Evolutionary conservation across 1,140 invertebrate species (phyloP), one percentile per base, ranked within the genome.

Genomic region (Octopus sinensis): DNA sequence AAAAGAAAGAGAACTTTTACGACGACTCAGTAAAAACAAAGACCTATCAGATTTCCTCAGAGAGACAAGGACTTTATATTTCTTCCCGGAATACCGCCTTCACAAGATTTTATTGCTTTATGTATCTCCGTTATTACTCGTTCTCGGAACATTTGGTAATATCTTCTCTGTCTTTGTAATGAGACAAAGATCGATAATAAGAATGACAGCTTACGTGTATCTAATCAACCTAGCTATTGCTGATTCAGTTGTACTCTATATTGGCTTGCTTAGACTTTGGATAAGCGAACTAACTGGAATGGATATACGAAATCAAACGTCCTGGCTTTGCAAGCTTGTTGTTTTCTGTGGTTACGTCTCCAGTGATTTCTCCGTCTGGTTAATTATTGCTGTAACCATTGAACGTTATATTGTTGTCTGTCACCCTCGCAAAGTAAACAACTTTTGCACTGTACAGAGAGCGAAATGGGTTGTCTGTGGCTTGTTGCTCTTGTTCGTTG

Each of bases 361-460:
- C 78, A 90, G 89, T 77, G 85, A 90, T 80, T 85, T 86, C 17
- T 88, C 87, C 23, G 90, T 90, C 0, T 91, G 90, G 89, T 83
- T 90, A 3, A 90, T 91, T n/a, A 87, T 91, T 17, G 89, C 89
- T 4, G 88, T 91, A 10, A 91, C 90, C 4, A 77, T 89, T 6
- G 90, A 91, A 81, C 75, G 89, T 43, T 89, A 85, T 82, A 88
- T 90, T 62, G 89, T 86, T 43, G 88, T 90, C 4, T 85, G 84
- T 62, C 79, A 87, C 78, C 90, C 90, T 5, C 84, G 90, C 30
- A 82, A 86, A 81, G 89, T 89, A 3, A 84, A 54, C n/a, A 76
- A 80, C 30, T 78, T 90, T 17, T 90, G 90, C 80, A 88, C 86
- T 54, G 82, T 86, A 5, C 78, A 80, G 73, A 80, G 84, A 51